Evolutionary conservation across 2,113 vertebrate species (phyloP), one percentile per base, ranked within the genome.

Genomic region (Ardeotis arabs): DNA sequence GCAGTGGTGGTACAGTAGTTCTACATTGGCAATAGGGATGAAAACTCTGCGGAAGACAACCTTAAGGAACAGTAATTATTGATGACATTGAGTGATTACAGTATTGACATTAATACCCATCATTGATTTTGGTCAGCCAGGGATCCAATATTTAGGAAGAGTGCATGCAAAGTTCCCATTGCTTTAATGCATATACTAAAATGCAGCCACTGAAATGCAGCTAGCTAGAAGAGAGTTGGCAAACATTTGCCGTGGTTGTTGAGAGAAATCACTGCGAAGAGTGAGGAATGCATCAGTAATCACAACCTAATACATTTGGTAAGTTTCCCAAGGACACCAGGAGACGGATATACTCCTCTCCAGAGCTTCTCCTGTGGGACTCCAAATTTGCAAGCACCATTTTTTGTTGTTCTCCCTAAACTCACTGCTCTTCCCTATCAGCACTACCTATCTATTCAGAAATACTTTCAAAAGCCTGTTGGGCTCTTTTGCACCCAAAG

Each of bases 221-320:
- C 25, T n/a, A 13, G 9, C 21, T 25, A 33, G 31, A 41, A 56
- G 47, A 56, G 41, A 29, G 4, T 23, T 64, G 41, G 20, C 17
- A 47, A 17, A 22, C 33, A 31, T 68, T 49, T 62, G 15, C 10
- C 59, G 44, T 3, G 2, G 8, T 23, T 37, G 6, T 9, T 59
- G 44, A 68, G 29, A 52, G 31, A 45, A 10, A 44, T 11, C 27
- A 15, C 7, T 27, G 14, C 16, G 14, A 23, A 53, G 39, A 27
- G 20, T 33, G 21, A 69, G 33, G 14, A 84, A 6, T 22, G 28
- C 16, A 37, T 22, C 25, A 62, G 31, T 27, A 76, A 55, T 31
- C 59, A 47, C 1, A 1, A 45, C 19, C 12, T 53, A 53, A 27
- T 5, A 49, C 0, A 1, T 73, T 41, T 19, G 4, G 1, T 16